Base-by-base conservation (phyloP, 2,888 invertebrate species). In the Enchytraeus crypticus region DNA sequence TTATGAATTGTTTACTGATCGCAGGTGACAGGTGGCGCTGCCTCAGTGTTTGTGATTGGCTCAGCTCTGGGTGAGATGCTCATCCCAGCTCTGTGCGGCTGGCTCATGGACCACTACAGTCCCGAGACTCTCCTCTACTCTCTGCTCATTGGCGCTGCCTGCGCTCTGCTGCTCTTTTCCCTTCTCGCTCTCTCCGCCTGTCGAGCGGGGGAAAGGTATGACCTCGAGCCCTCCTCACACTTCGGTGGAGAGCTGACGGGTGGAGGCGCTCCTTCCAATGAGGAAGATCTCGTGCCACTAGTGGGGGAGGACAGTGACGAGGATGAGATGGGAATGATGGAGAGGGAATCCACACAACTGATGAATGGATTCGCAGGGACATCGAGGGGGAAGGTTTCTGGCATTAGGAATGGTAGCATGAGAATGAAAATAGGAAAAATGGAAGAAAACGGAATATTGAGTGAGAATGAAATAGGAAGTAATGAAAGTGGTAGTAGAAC, bases 11-110 rank as follows among this genome's bases (percentile, higher is more conserved):
- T n/a, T n/a, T n/a, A n/a, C 8, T 38, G 38, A 14, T 18, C 8
- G 18, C 74, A 74, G 29, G 69, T 81, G 14, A 77, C 79, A 0
- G 80, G 81, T n/a, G 77, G 77, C 64, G 74, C 79, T 1, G 77
- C 80, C 1, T 77, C 81, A 2, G 71, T 79, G n/a, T 76, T 81
- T 59, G 75, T 79, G 5, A 70, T 79, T 2, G 80, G 80, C 0
- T 79, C 78, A 1, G 76, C 80, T 0, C 62, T 80, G 14, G 81
- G 81, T 0, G 79, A 81, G 66, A 79, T 81, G 77, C 63, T 74
- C 1, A 67, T 79, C 43, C 81, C 81, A 1, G 71, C 74, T 5
- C 53, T 75, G 3, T 77, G 78, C 1, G 78, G 78, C 21, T 74
- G 72, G 38, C 71, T 79, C 18, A 79, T 77, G 68, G 72, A 74